Evolutionary conservation across 2,888 invertebrate genomes (phyloP), one percentile per base, ranked within the genome.

Genomic region (Leucoma salicis): DNA sequence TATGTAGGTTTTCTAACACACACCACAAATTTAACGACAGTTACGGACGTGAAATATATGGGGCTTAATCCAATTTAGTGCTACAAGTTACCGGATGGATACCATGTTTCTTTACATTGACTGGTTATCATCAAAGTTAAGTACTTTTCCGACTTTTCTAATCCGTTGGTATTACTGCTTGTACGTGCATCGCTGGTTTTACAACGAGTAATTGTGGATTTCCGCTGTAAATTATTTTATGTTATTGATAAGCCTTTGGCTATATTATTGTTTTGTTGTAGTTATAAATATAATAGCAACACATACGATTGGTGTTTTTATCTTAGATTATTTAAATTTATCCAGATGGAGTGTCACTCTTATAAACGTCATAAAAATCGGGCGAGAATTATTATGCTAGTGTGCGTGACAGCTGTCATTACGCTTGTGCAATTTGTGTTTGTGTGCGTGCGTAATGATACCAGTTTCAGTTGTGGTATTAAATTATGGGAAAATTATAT

Each of bases 1-100:
- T 55, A 58, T 52, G 48, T 61, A 64, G 70, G 79, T 82, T 85
- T 85, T 85, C 80, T 79, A 81, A 74, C 58, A 64, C 59, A 57
- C 57, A 66, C 57, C 60, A 65, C 70, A 63, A 74, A 73, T 74
- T 73, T 72, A 76, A 73, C 66, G 58, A 72, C 13, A 14, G 29
- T 12, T 11, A 66, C 59, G 54, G 49, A 57, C 49, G 63, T 67
- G 70, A 75, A 76, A 72, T 69, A 61, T 57, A 62, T 68, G 58
- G 61, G 70, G 70, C 69, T 45, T 51, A 48, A 56, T 47, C 34
- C 71, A 68, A 64, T 69, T 63, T 65, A 57, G 43, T 57, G 57
- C 49, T 63, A 61, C 55, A 49, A 57, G 57, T 31, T 58, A 66
- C 74, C 72, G 74, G 75, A 76, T 70, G 68, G 47, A 51, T 49